Conservation (phyloP, 2,888 invertebrate species). For the Heliconius ethilla region DNA sequence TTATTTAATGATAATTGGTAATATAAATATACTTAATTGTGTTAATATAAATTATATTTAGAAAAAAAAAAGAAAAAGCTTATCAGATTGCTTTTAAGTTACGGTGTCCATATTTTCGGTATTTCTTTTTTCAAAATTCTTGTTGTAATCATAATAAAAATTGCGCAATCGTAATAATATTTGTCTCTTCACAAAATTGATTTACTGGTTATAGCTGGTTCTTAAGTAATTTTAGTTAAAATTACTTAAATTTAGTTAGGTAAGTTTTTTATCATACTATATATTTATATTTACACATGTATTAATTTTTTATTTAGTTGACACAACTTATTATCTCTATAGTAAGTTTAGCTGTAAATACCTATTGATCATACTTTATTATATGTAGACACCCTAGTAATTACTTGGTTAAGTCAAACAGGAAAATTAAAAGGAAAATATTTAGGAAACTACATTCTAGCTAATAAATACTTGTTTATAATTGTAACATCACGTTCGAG, state of each 20-base stretch:
- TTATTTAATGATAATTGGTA: background rate
- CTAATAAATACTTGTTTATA: background rate
- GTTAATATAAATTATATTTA: background rate
- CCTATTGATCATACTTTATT: background rate
- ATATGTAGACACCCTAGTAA: background rate
- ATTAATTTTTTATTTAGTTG: too few relatives aligned
- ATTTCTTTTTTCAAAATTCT: too few relatives aligned
- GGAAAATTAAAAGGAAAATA: conserved; percentile 5
- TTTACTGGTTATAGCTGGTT: too few relatives aligned
- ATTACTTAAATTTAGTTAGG: too few relatives aligned
- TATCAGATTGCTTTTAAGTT: background rate
- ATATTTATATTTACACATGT: too few relatives aligned
- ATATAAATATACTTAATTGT: too few relatives aligned
- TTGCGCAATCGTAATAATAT: background rate
- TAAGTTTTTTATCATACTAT: too few relatives aligned
- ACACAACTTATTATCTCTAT: too few relatives aligned
- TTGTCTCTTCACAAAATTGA: background rate
- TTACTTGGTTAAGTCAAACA: background rate
- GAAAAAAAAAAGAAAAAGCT: background rate
- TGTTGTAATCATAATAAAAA: background rate
- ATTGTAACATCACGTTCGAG: background rate
- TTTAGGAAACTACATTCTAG: background rate
- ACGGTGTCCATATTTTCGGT: background rate
- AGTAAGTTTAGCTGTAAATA: background rate
- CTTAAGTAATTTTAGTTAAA: too few relatives aligned